phyloP scores from a whole-genome alignment of 2,113 vertebrate species.

The Hyla sarda region DNA sequence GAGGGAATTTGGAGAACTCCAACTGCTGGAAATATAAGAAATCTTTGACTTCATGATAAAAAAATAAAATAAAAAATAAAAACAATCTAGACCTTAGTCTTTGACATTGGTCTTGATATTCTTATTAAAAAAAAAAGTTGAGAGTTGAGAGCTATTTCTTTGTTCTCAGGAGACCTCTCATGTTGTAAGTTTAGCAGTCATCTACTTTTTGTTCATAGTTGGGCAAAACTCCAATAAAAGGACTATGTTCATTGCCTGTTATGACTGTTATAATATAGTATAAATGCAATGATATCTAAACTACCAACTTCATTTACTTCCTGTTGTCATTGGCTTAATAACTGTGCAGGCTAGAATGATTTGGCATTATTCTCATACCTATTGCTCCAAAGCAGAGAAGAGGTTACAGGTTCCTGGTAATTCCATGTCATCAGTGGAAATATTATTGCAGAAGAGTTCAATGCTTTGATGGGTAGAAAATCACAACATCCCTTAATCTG shows the following conservation, averaged over 20 bases:
- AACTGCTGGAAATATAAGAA: too few species aligned
- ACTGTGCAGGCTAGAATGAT: neutral
- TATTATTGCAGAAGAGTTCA: slow-evolving; percentile 20
- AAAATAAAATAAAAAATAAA: too few species aligned
- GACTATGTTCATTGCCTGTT: neutral
- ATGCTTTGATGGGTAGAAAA: slow-evolving; percentile 40
- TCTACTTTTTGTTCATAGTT: neutral
- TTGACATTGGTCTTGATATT: neutral
- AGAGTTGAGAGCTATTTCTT: neutral
- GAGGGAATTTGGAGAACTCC: too few species aligned
- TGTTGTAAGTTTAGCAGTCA: neutral
- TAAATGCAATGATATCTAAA: slow-evolving; percentile 12
- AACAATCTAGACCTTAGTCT: neutral
- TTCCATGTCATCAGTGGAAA: slow-evolving; percentile 45
- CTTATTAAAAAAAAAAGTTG: neutral
- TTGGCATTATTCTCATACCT: slow-evolving; percentile 11
- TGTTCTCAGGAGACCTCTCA: neutral
- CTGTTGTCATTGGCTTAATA: slow-evolving; percentile 27
- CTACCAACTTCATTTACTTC: neutral
- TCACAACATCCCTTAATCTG: slow-evolving; percentile 54
- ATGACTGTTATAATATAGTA: too few species aligned
- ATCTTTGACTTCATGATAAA: too few species aligned
- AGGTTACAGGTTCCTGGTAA: slow-evolving; percentile 37
- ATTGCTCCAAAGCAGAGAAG: neutral
- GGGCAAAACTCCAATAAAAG: neutral